Evolutionary conservation across 2,888 invertebrate species (phyloP).

Genomic region (Diaprepes abbreviatus): DNA sequence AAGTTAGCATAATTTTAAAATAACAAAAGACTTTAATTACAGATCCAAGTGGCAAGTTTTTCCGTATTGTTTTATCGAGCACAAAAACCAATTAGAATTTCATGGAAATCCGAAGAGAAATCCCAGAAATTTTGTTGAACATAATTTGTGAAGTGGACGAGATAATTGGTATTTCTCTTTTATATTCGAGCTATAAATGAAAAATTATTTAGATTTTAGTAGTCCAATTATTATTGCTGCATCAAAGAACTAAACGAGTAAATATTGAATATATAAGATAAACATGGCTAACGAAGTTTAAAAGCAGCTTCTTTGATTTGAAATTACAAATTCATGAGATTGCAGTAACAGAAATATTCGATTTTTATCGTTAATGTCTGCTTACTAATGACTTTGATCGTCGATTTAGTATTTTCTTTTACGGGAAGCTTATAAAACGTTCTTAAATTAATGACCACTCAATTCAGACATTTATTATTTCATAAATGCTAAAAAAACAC

Average conservation of each 20-base stretch:
- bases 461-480: no score
- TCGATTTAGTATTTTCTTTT: no score
- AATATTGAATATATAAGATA: constrained; percentile 36
- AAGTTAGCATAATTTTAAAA: neutral
- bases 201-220: constrained; percentile 22
- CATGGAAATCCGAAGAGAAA: constrained; percentile 24
- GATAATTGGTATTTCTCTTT: constrained; percentile 43
- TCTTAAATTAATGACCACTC: no score
- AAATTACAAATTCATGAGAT: no score
- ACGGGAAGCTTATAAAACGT: no score
- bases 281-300: constrained; percentile 21
- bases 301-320: no score
- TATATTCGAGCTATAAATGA: constrained; percentile 30
- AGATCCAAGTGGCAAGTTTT: constrained; percentile 2
- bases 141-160: constrained; percentile 38
- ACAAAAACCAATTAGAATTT: constrained; percentile 15
- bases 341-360: no score
- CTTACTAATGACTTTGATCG: no score
- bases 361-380: no score
- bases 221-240: constrained; percentile 25
- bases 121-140: constrained; percentile 29
- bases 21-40: neutral
- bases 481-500: no score
- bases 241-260: constrained; percentile 22
- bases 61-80: constrained; percentile 11